These are phyloP conservation scores for Drosophila simulans DNA, from an alignment of 1,140 invertebrate species.

Conservation along the genomic window DNA sequence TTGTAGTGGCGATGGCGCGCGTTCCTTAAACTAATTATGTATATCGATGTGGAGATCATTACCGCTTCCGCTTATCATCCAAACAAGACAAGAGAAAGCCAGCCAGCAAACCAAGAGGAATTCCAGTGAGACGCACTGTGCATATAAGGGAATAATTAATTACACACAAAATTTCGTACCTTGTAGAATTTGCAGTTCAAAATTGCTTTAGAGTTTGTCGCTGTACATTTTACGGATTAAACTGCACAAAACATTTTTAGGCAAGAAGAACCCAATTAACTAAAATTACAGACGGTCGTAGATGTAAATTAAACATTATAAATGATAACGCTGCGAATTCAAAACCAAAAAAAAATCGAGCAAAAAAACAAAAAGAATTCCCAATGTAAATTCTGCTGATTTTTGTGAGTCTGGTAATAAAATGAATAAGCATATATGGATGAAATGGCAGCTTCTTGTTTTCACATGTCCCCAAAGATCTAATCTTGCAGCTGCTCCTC, in stretches of 20 bases:
- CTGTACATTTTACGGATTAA: slow-evolving; percentile 42
- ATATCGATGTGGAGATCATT: slow-evolving; percentile 29
- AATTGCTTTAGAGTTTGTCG: slow-evolving; percentile 75
- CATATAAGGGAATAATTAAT: slow-evolving; percentile 45
- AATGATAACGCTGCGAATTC: slow-evolving; percentile 51
- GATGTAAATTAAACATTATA: slow-evolving; percentile 53
- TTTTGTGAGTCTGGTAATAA: slow-evolving; percentile 67
- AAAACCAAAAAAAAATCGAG: slow-evolving; percentile 50
- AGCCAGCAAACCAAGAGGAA: slow-evolving; percentile 4
- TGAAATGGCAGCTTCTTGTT: background rate
- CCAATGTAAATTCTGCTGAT: slow-evolving; percentile 68
- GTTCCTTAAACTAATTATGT: slow-evolving; percentile 62
- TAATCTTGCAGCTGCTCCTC: too few species aligned
- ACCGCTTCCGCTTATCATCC: slow-evolving; percentile 48
- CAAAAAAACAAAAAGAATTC: slow-evolving; percentile 45
- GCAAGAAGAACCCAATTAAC: slow-evolving; percentile 19
- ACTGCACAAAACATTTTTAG: slow-evolving; percentile 36
- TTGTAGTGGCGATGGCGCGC: slow-evolving; percentile 52
- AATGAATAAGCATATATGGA: slow-evolving; percentile 49
- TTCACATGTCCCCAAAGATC: background rate
- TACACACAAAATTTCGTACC: slow-evolving; percentile 74
- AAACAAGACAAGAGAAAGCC: slow-evolving; percentile 22
- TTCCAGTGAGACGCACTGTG: slow-evolving; percentile 29
- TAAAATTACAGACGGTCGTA: slow-evolving; percentile 18
- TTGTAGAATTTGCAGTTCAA: slow-evolving; percentile 84